A percentile compares a stretch with the other conserved stretches of the same genome.
These are phyloP conservation scores for Nannobrachium achirus DNA, from an alignment of 2,113 vertebrate genomes.

Conservation along the genomic window DNA sequence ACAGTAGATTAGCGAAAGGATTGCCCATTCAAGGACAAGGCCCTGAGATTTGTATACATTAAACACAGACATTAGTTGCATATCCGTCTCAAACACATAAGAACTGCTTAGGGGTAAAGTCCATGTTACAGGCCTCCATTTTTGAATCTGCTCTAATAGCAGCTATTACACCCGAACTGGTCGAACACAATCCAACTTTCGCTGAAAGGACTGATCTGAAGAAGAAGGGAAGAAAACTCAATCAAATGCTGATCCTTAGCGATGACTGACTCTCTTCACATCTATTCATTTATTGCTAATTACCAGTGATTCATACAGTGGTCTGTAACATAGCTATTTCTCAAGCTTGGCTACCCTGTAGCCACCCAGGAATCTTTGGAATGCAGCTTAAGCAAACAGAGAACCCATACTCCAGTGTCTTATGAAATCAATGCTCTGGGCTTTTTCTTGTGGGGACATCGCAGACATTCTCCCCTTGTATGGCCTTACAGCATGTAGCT, in stretches of 20 bases:
- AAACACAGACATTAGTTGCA: not conserved
- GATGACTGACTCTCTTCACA: not conserved
- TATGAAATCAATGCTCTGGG: constrained; percentile 69
- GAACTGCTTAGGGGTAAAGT: not conserved
- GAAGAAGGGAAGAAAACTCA: no score
- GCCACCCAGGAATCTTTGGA: constrained; percentile 75
- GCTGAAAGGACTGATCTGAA: not conserved
- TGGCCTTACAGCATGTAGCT: constrained; percentile 31
- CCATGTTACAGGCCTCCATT: not conserved
- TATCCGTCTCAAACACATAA: not conserved
- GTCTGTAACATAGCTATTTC: constrained; percentile 37
- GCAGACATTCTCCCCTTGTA: constrained; percentile 16
- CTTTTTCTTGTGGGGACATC: constrained; percentile 41
- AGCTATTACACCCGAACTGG: not conserved
- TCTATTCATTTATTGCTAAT: not conserved
- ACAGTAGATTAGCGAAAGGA: not conserved
- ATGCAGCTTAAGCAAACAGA: constrained; percentile 81
- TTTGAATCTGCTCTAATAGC: not conserved
- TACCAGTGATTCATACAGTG: constrained; percentile 26
- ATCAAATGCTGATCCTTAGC: constrained; percentile 3
- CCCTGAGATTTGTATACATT: not conserved
- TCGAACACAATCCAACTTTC: not conserved
- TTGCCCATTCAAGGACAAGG: not conserved
- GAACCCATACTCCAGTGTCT: constrained; percentile 60
- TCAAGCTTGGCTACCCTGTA: constrained; percentile 61